phyloP scores from a whole-genome alignment of 2,888 invertebrate species.

The Podabrus alpinus region DNA sequence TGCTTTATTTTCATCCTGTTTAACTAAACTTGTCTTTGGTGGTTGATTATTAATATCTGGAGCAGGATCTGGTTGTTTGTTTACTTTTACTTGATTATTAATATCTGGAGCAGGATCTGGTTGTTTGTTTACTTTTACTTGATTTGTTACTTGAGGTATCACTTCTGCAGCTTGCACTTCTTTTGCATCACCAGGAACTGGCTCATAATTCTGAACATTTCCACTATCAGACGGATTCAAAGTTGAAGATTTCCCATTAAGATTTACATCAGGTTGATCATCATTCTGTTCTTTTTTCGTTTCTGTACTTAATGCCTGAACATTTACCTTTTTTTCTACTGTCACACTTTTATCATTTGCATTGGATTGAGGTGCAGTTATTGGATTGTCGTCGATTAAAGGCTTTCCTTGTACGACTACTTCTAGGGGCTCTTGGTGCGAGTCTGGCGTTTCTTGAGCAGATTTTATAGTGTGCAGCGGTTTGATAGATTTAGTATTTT shows the following conservation, averaged over 20 bases:
- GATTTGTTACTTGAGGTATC: not conserved
- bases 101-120: not conserved
- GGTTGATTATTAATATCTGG: not conserved
- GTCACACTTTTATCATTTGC: not conserved
- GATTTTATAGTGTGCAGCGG: not conserved
- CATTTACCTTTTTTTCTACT: too few relatives aligned
- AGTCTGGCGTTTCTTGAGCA: not conserved
- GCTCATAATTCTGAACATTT: not conserved
- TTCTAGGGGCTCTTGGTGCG: not conserved
- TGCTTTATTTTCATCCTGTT: not conserved
- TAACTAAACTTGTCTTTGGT: not conserved
- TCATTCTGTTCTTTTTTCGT: not conserved
- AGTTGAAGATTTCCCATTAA: not conserved
- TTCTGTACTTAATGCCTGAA: accelerated
- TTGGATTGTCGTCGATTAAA: not conserved
- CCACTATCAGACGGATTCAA: not conserved
- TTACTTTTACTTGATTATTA: not conserved
- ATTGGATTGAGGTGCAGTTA: not conserved
- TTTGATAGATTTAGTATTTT: not conserved
- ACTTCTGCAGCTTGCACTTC: not conserved
- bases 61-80: not conserved
- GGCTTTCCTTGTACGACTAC: not conserved
- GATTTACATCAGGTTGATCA: not conserved
- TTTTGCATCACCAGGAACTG: not conserved
- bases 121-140: not conserved